phyloP scores from a whole-genome alignment of 2,888 invertebrate species.

The Thymelicus sylvestris region DNA sequence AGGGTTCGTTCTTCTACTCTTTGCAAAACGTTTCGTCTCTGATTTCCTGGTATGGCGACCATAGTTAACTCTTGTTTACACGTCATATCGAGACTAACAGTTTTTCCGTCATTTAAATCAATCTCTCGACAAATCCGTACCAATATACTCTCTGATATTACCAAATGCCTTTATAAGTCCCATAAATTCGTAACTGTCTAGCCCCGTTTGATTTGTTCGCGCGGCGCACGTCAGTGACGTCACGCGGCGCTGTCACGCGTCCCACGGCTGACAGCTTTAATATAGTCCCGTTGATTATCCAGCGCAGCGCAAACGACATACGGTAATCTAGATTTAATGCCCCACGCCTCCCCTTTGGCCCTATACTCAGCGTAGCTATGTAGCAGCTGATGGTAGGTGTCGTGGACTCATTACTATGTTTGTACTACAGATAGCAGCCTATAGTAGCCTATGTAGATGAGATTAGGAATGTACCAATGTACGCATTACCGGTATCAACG shows the following conservation, averaged over 20 bases:
- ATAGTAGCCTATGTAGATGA: neutral
- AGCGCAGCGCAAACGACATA: slow-evolving; percentile 74
- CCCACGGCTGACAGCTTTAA: slow-evolving; percentile 82
- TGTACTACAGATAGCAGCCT: neutral
- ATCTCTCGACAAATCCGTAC: slow-evolving; percentile 23
- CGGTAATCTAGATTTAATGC: slow-evolving; percentile 83
- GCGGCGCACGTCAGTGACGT: slow-evolving; percentile 58
- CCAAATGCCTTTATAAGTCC: slow-evolving; percentile 34
- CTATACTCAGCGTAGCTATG: slow-evolving; percentile 50
- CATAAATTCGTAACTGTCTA: slow-evolving; percentile 37
- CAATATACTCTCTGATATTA: slow-evolving; percentile 17
- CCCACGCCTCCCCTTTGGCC: slow-evolving; percentile 59
- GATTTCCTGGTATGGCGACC: neutral
- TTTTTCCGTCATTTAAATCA: slow-evolving; percentile 26
- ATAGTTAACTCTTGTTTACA: too few relatives aligned
- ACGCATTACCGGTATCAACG: neutral
- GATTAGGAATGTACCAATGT: neutral
- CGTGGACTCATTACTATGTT: slow-evolving; percentile 1
- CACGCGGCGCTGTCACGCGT: slow-evolving; percentile 69
- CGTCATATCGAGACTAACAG: neutral
- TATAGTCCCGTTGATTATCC: slow-evolving; percentile 81
- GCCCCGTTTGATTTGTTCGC: slow-evolving; percentile 62
- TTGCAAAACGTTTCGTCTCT: neutral
- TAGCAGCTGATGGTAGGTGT: slow-evolving; percentile 5
- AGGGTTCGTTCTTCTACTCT: too few relatives aligned